Conservation (phyloP, 2,113 vertebrate species). For the Notiomystis cincta region DNA sequence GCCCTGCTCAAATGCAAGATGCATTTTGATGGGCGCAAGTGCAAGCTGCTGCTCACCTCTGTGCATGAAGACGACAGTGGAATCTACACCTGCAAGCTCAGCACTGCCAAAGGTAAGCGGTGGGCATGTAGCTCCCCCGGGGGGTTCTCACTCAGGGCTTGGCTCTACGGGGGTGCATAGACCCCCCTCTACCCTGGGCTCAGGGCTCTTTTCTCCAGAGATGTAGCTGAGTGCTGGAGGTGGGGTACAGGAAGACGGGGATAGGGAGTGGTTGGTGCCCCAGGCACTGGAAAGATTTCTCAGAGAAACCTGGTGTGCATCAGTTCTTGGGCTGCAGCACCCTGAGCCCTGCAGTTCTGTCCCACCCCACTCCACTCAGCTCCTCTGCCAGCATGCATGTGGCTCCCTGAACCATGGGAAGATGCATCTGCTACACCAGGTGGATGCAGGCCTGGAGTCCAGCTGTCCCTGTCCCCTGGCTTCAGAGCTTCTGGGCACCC, state of each 20-base stretch:
- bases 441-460: neutral
- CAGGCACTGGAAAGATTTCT: neutral
- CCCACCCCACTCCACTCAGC: too few species aligned
- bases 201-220: neutral
- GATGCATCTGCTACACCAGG: neutral
- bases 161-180: neutral
- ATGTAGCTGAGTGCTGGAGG: neutral
- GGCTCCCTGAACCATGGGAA: neutral
- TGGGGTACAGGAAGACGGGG: too few species aligned
- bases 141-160: neutral
- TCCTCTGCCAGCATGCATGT: neutral
- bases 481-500: neutral
- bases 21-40: slow-evolving; percentile 94
- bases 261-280: neutral
- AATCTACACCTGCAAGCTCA: slow-evolving; percentile 93
- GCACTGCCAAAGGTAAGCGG: slow-evolving; percentile 88
- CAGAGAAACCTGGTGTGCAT: neutral
- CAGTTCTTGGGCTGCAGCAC: neutral
- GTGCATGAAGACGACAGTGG: slow-evolving; percentile 97
- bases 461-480: neutral
- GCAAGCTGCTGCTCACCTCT: slow-evolving; percentile 91
- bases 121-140: neutral
- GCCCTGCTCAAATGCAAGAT: slow-evolving; percentile 98
- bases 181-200: neutral
- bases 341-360: neutral